Evolutionary conservation across 2,888 invertebrate genomes (phyloP).

Genomic region (Leucophora obtusa): DNA sequence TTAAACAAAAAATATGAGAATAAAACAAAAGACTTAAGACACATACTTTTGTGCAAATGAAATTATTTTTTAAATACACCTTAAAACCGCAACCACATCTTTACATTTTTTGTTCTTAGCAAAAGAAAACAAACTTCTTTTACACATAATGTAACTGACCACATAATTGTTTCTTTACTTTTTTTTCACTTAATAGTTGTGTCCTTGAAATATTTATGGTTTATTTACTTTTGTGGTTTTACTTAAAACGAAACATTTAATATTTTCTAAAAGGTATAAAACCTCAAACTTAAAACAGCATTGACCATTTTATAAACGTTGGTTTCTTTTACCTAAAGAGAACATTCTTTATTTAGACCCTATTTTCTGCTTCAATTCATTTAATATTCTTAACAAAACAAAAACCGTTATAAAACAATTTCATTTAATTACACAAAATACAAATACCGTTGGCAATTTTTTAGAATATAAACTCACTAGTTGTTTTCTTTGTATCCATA

Average conservation of each 20-base stretch:
- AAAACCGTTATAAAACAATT: conserved; percentile 46
- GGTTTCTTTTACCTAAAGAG: not conserved
- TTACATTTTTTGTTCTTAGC: conserved; percentile 13
- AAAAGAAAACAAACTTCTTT: conserved; percentile 10
- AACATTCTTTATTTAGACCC: conserved; percentile 43
- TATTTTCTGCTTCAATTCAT: conserved; percentile 42
- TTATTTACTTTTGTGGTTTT: not conserved
- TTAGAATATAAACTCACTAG: not conserved
- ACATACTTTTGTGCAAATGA: not conserved
- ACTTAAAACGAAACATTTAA: not conserved
- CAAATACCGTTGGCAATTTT: conserved; percentile 3
- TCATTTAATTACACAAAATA: conserved; percentile 31
- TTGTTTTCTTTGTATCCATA: not conserved
- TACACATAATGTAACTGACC: conserved; percentile 45
- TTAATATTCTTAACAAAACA: not conserved
- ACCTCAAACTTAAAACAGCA: not conserved
- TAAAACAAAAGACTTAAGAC: not conserved
- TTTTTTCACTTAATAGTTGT: not conserved
- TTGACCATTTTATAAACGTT: conserved; percentile 3
- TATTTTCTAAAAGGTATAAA: not conserved
- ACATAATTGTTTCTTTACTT: conserved; percentile 46
- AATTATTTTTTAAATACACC: conserved; percentile 1
- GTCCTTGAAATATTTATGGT: not conserved
- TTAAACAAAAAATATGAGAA: not conserved
- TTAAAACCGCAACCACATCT: conserved; percentile 37